Percentiles rank a stretch among this genome's conserved stretches.
phyloP scores from a whole-genome alignment of 64 coral and sea anemone species.

The Actinia tenebrosa region DNA sequence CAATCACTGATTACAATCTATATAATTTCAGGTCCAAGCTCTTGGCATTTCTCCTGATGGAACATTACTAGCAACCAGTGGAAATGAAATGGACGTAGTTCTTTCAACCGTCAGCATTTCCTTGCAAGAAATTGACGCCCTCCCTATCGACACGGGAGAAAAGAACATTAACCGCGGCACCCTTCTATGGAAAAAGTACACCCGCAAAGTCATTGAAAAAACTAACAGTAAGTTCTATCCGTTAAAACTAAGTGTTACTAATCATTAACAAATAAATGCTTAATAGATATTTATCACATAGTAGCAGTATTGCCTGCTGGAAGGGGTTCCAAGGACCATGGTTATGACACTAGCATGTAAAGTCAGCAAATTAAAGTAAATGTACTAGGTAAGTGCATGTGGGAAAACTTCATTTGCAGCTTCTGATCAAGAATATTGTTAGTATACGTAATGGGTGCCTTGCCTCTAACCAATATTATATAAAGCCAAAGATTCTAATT shows the following conservation, averaged over 20 bases:
- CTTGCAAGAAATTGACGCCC: constrained; percentile 75
- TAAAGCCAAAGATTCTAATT: too few relatives aligned
- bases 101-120: constrained; percentile 66
- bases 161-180: constrained; percentile 60
- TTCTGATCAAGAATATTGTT: background rate
- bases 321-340: background rate
- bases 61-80: constrained; percentile 67
- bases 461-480: too few relatives aligned
- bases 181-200: constrained; percentile 83
- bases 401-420: background rate
- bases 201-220: constrained; percentile 78
- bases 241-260: background rate
- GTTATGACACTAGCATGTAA: background rate
- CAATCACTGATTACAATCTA: background rate
- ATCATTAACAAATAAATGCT: background rate
- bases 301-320: background rate
- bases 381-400: background rate
- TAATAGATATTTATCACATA: constrained; percentile 3
- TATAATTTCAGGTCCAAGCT: constrained; percentile 50
- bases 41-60: constrained; percentile 78
- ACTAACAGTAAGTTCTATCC: constrained; percentile 43
- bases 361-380: background rate
- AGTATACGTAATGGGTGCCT: background rate
- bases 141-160: constrained; percentile 71
- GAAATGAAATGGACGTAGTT: constrained; percentile 60